Evolutionary conservation across 2,113 vertebrate species (phyloP).

Genomic region (Azemiops feae): DNA sequence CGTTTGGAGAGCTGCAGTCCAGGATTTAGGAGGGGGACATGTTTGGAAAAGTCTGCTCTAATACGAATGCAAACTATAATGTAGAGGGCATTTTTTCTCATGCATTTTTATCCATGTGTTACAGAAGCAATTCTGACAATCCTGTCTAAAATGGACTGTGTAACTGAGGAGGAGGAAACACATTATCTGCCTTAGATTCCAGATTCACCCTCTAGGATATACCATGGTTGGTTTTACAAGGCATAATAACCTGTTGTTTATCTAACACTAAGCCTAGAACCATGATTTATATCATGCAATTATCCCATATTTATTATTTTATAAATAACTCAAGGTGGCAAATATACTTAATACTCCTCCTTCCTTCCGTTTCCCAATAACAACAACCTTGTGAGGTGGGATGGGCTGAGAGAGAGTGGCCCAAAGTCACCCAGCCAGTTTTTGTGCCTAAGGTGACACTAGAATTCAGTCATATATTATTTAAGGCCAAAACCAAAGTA

Average conservation of each 20-base stretch:
- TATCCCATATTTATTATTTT: too few relatives aligned
- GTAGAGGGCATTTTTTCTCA: not conserved
- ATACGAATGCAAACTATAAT: not conserved
- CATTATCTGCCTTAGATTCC: not conserved
- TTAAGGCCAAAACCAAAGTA: not conserved
- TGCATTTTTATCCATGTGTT: not conserved
- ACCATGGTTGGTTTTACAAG: not conserved
- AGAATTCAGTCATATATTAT: not conserved
- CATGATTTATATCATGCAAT: not conserved
- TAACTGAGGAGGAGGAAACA: not conserved
- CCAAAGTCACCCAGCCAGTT: too few relatives aligned
- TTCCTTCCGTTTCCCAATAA: too few relatives aligned
- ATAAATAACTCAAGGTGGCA: too few relatives aligned
- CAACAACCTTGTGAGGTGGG: too few relatives aligned
- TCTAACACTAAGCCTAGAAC: not conserved
- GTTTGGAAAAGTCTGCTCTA: not conserved
- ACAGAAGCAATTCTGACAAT: not conserved
- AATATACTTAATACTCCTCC: too few relatives aligned
- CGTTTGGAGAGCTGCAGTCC: not conserved
- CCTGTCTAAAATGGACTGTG: not conserved
- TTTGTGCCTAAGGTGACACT: too few relatives aligned
- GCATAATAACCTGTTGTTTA: not conserved
- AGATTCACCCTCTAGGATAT: not conserved
- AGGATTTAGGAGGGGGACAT: not conserved
- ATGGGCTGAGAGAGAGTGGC: too few relatives aligned